Evolutionary conservation across 2,113 vertebrate species (phyloP).

Genomic region (Bubo bubo): DNA sequence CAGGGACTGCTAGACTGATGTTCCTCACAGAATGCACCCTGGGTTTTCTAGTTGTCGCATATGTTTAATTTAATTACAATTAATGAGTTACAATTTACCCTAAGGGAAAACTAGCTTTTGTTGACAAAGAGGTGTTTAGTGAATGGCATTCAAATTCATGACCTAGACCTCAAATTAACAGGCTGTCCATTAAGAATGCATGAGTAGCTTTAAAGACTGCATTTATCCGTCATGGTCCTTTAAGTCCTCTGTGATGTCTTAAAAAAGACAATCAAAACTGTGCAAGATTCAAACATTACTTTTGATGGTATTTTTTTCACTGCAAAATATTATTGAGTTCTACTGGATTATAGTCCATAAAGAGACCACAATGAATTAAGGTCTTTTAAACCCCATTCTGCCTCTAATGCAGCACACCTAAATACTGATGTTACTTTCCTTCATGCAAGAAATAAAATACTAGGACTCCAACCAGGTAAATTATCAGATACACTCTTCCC

Average conservation of each 20-base stretch:
- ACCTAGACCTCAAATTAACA: conserved; percentile 82
- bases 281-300: neutral
- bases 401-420: neutral
- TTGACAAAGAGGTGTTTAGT: conserved; percentile 78
- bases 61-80: conserved; percentile 82
- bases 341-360: neutral
- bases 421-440: neutral
- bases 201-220: conserved; percentile 77
- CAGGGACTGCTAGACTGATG: neutral
- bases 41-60: conserved; percentile 75
- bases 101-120: conserved; percentile 75
- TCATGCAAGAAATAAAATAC: neutral
- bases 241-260: conserved; percentile 59
- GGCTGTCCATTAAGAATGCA: conserved; percentile 81
- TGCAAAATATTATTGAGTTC: neutral
- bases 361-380: neutral
- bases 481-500: neutral
- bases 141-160: conserved; percentile 80
- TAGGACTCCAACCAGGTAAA: neutral
- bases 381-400: neutral
- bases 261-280: conserved; percentile 53
- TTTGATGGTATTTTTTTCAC: neutral
- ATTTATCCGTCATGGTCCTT: conserved; percentile 71
- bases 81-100: conserved; percentile 81
- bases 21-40: conserved; percentile 62